Evolutionary conservation across 1,140 invertebrate genomes (phyloP), one percentile per base, ranked within the genome.

Genomic region (Dufourea novaeangliae): DNA sequence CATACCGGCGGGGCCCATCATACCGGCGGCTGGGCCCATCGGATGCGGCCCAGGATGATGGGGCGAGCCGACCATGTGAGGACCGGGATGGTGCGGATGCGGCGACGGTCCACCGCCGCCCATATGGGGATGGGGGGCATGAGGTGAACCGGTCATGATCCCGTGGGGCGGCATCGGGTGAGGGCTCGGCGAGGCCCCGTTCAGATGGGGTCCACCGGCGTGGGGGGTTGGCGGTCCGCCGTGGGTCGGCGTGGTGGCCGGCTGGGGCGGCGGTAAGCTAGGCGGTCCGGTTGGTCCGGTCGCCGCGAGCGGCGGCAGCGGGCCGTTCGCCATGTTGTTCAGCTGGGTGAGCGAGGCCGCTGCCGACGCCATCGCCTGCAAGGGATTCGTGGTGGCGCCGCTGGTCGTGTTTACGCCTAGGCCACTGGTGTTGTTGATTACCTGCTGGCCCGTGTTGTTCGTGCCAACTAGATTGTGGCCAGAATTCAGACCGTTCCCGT

Each of bases 301-400:
- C 56, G 87, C 88, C 57, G 66, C 73, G 17, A 92, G 80, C 8
- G 90, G 91, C 69, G 91, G 92, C 82, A 91, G 69, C 32, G 91
- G 92, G 56, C 91, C 91, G 73, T 92, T 92, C 32, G 91, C 92
- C 91, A 92, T 92, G 74, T 92, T 92, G 82, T 92, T 92, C 5
- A 91, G 87, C 78, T 91, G 92, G 17, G 89, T 92, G 14, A 92
- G 87, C 79, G 91, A 91, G 32, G 90, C 90, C 59, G 89, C 90
- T 62, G 91, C 90, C 82, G 91, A 91, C 78, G 92, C 91, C 91
- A 92, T 91, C 69, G 91, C 91, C 84, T 91, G 90, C 39, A 92
- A 78, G 34, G 91, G 91, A 88, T 89, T 90, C 84, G 83, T 86
- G 46, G 83, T 86, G 46, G 85, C 29, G 85, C 80, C 73, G 86